A percentile compares a stretch with the other conserved stretches of the same genome.
Conservation (phyloP, 1,140 invertebrate species). For the Pogonus chalceus region DNA sequence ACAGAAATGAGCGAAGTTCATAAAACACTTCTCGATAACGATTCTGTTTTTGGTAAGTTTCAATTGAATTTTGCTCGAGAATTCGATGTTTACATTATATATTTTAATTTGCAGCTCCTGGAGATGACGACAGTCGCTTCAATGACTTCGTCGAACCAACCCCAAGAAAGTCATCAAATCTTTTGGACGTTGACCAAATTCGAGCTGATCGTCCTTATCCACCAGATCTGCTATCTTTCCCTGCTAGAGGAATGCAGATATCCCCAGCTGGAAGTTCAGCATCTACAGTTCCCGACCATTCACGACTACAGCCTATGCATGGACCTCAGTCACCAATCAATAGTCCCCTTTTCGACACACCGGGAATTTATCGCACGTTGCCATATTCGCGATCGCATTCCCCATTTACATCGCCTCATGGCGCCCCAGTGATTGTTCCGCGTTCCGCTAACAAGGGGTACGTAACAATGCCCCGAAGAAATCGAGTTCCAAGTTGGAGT, state of each 20-base stretch:
- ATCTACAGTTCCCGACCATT: conserved; percentile 61
- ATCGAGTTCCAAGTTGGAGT: conserved; percentile 71
- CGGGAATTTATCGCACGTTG: conserved; percentile 51
- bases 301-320: conserved; percentile 42
- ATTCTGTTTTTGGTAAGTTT: conserved; percentile 59
- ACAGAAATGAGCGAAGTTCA: conserved; percentile 72
- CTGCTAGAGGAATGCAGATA: conserved; percentile 48
- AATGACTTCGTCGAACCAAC: conserved; percentile 40
- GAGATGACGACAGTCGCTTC: conserved; percentile 52
- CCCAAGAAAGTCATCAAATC: conserved; percentile 30
- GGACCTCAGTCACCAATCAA: conserved; percentile 40
- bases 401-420: conserved; percentile 50
- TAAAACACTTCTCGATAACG: conserved; percentile 60
- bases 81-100: conserved; percentile 1
- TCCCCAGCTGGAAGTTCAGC: conserved; percentile 62
- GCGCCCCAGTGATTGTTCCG: conserved; percentile 48
- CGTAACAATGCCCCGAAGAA: conserved; percentile 73
- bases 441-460: conserved; percentile 54
- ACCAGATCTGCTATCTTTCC: conserved; percentile 72
- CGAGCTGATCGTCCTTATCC: conserved; percentile 50
- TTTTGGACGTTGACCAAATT: conserved; percentile 39
- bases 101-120: conserved; percentile 19
- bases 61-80: conserved; percentile 13
- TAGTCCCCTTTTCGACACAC: conserved; percentile 44
- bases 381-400: conserved; percentile 62